Conservation (phyloP, 2,113 vertebrate genomes). For the Eleginops maclovinus region DNA sequence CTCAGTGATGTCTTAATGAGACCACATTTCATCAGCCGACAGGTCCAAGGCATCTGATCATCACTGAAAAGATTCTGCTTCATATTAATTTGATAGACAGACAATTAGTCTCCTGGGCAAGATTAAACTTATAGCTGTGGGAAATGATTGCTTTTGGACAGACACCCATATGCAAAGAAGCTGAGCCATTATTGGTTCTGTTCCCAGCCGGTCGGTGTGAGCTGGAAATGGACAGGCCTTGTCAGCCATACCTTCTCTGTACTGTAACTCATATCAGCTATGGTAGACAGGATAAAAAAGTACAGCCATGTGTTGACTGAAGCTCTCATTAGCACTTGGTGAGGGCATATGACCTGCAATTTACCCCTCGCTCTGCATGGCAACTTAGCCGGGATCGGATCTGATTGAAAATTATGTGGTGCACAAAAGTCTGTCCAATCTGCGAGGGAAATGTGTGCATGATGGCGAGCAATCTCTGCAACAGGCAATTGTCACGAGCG, state of each 20-base stretch:
- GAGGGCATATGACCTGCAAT: conserved; percentile 58
- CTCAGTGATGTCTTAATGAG: conserved; percentile 38
- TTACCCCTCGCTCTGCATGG: conserved; percentile 47
- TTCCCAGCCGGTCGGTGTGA: conserved; percentile 45
- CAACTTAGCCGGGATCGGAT: conserved; percentile 67
- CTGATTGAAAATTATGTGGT: conserved; percentile 78
- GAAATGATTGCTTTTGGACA: conserved; percentile 60
- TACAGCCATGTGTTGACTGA: conserved; percentile 71
- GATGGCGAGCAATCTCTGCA: conserved; percentile 53
- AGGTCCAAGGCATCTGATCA: conserved; percentile 26
- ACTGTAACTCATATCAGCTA: conserved; percentile 53
- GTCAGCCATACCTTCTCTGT: conserved; percentile 49
- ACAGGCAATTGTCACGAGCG: conserved; percentile 45
- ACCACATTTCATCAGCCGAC: conserved; percentile 22
- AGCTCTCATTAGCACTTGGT: conserved; percentile 71
- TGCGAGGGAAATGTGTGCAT: conserved; percentile 50
- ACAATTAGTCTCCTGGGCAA: conserved; percentile 51
- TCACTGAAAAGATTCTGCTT: conserved; percentile 29
- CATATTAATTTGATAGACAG: conserved; percentile 55
- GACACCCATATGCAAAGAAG: conserved; percentile 43
- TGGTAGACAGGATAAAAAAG: conserved; percentile 51
- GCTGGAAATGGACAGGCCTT: conserved; percentile 46
- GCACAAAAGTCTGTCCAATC: conserved; percentile 72
- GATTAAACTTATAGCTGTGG: conserved; percentile 9
- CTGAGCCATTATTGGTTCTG: conserved; percentile 41